A percentile compares a stretch with the other conserved stretches of the same genome.
These are phyloP conservation scores for Takifugu flavidus DNA, from an alignment of 2,113 vertebrate genomes.

Conservation along the genomic window DNA sequence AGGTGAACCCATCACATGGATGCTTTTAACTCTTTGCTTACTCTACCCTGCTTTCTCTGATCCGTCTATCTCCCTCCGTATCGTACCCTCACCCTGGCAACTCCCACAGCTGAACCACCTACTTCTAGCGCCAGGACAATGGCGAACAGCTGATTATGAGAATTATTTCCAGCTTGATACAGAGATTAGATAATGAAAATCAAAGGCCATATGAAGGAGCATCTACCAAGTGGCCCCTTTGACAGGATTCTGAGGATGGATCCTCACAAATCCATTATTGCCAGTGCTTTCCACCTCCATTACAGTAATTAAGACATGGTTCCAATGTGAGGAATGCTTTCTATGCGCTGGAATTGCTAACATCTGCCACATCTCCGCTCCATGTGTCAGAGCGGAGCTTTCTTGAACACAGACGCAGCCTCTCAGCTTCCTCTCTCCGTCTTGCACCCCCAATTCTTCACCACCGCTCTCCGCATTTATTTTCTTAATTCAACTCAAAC, in stretches of 20 bases:
- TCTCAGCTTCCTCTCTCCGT: slow-evolving; percentile 28
- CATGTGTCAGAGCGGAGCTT: slow-evolving; percentile 69
- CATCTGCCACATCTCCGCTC: slow-evolving; percentile 71
- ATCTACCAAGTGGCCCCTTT: slow-evolving; percentile 66
- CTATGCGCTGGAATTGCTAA: slow-evolving; percentile 74
- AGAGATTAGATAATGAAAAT: slow-evolving; percentile 16
- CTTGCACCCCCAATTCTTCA: slow-evolving; percentile 26
- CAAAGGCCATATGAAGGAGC: slow-evolving; percentile 66
- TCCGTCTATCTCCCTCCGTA: slow-evolving; percentile 15
- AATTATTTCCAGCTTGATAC: neutral
- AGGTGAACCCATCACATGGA: slow-evolving; percentile 71
- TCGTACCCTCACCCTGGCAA: neutral
- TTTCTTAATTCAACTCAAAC: slow-evolving; percentile 80
- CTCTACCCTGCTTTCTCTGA: slow-evolving; percentile 33
- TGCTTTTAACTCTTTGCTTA: slow-evolving; percentile 71
- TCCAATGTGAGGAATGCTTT: slow-evolving; percentile 74
- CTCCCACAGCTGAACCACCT: slow-evolving; percentile 1
- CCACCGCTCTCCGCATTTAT: slow-evolving; percentile 71
- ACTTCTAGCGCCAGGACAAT: slow-evolving; percentile 11
- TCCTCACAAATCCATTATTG: slow-evolving; percentile 73
- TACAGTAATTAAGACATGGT: slow-evolving; percentile 74
- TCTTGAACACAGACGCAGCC: slow-evolving; percentile 67
- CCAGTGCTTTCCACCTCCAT: slow-evolving; percentile 75
- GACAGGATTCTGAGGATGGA: slow-evolving; percentile 68
- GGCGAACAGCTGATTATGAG: slow-evolving; percentile 1